These are phyloP conservation scores for Motacilla alba DNA, from an alignment of 2,113 vertebrate species.

Conservation along the genomic window DNA sequence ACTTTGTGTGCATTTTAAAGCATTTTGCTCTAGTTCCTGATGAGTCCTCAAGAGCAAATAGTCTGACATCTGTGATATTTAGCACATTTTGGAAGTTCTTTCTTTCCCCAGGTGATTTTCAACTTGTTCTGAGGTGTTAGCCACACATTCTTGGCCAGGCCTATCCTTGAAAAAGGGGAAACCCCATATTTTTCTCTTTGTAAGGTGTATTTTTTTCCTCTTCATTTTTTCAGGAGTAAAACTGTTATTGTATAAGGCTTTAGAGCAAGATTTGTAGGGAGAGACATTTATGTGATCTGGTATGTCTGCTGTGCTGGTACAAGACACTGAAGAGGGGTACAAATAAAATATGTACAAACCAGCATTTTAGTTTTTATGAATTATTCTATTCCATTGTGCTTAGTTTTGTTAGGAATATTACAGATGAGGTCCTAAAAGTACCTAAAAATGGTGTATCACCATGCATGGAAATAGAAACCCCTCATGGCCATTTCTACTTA, in stretches of 20 bases:
- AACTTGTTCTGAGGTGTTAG: not conserved
- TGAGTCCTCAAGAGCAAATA: not conserved
- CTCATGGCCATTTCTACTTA: not conserved
- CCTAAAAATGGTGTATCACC: not conserved
- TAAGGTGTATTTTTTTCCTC: not conserved
- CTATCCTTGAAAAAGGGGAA: not conserved
- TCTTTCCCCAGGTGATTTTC: not conserved
- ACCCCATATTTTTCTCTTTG: not conserved
- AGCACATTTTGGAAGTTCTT: not conserved
- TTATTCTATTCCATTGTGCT: not conserved
- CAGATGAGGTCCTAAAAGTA: not conserved
- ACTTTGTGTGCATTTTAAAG: not conserved
- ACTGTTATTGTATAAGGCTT: not conserved
- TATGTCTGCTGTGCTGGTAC: not conserved
- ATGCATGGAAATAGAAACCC: not conserved
- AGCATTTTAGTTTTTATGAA: not conserved
- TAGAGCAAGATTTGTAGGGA: not conserved
- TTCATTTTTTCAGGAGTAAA: not conserved
- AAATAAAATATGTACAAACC: not conserved
- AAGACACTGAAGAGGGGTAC: not conserved
- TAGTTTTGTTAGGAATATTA: not conserved
- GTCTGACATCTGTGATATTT: not conserved
- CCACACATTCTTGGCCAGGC: not conserved
- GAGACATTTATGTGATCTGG: not conserved
- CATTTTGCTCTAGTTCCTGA: not conserved